These are phyloP conservation scores for Bombycilla garrulus DNA, from an alignment of 2,113 vertebrate genomes.

Conservation along the genomic window DNA sequence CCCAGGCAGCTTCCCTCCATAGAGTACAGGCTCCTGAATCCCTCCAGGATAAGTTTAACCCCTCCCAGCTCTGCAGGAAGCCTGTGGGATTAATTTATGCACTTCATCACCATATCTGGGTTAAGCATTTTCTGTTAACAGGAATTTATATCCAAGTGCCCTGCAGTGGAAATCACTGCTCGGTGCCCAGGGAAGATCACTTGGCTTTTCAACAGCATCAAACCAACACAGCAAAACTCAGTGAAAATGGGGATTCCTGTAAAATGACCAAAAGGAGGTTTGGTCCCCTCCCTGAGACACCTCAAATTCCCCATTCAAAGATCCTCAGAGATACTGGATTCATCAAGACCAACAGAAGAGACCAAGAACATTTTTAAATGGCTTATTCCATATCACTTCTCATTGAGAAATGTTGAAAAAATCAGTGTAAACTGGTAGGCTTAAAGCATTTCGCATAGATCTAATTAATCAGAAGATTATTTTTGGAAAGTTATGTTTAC, in stretches of 20 bases:
- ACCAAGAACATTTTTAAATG: background rate
- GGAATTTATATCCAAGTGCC: background rate
- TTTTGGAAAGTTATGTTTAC: constrained; percentile 63
- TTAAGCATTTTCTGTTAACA: background rate
- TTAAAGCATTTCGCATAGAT: background rate
- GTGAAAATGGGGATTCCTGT: background rate
- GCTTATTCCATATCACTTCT: background rate
- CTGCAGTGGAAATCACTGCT: background rate
- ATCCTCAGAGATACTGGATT: background rate
- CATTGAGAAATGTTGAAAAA: background rate
- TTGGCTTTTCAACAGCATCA: background rate
- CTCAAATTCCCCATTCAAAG: background rate
- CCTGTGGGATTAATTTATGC: background rate
- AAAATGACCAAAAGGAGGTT: background rate
- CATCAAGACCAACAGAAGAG: background rate
- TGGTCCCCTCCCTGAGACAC: background rate
- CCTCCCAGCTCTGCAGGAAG: background rate
- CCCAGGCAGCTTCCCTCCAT: background rate
- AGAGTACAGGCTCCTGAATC: background rate
- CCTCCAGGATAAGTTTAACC: background rate
- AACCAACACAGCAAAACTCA: background rate
- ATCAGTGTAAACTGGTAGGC: background rate
- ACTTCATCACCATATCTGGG: background rate
- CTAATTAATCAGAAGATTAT: constrained; percentile 62
- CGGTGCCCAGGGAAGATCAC: background rate